These are phyloP conservation scores for Hypsopygia costalis DNA, from an alignment of 2,888 invertebrate species.

Conservation along the genomic window DNA sequence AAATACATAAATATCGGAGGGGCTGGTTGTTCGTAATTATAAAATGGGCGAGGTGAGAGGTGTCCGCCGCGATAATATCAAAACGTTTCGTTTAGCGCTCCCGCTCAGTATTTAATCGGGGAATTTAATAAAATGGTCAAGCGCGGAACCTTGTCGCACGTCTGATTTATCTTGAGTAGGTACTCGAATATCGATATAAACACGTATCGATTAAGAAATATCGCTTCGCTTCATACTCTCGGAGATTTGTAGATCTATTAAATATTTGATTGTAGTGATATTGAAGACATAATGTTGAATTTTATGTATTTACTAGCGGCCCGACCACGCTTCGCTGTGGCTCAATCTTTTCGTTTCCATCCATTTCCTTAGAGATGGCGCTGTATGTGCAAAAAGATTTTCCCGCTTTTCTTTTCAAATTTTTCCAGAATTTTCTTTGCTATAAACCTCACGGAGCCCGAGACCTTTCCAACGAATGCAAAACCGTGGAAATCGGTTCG, in stretches of 20 bases:
- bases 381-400: too few species aligned
- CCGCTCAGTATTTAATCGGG: constrained; percentile 57
- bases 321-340: too few species aligned
- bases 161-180: constrained; percentile 52
- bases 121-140: constrained; percentile 67
- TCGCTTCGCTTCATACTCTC: neutral
- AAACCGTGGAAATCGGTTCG: too few species aligned
- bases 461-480: too few species aligned
- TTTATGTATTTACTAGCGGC: too few species aligned
- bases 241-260: neutral
- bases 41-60: constrained; percentile 53
- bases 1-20: constrained; percentile 22
- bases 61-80: constrained; percentile 69
- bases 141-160: constrained; percentile 27
- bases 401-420: too few species aligned
- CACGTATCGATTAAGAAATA: constrained; percentile 27
- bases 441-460: too few species aligned
- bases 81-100: constrained; percentile 47
- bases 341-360: too few species aligned
- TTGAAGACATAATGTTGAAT: too few species aligned
- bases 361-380: too few species aligned
- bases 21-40: constrained; percentile 44
- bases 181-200: constrained; percentile 20
- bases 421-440: too few species aligned
- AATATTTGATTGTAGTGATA: neutral